A percentile compares a stretch with the other conserved stretches of the same genome.
Evolutionary conservation across 2,797 vertebrate species (phyloP).

Genomic region (Tamandua tetradactyla): DNA sequence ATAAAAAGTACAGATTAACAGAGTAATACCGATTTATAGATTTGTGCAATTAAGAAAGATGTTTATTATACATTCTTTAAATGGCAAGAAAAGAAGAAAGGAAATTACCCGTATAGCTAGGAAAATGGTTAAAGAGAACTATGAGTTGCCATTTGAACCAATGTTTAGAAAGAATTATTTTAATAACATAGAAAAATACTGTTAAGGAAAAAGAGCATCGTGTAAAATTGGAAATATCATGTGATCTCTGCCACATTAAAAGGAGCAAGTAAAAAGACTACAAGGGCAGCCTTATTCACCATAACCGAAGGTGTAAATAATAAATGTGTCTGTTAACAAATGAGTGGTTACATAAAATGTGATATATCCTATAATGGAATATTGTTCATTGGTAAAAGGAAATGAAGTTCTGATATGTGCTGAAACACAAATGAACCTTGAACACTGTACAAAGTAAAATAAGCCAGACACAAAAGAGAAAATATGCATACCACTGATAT

Average conservation of each 20-base stretch:
- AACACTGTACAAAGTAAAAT: no score
- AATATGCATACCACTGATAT: no score
- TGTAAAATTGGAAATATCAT: background rate
- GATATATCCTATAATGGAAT: no score
- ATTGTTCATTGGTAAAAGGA: no score
- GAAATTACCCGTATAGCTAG: background rate
- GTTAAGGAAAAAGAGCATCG: background rate
- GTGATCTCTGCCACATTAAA: background rate
- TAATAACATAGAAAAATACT: background rate
- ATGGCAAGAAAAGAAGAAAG: conserved; percentile 1
- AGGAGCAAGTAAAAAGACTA: conserved; percentile 7
- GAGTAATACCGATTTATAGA: background rate
- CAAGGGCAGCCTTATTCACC: background rate
- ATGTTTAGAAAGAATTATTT: background rate
- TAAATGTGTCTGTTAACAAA: no score
- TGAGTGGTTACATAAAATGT: no score
- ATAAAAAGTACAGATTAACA: background rate
- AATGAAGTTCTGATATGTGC: no score
- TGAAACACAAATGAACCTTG: no score
- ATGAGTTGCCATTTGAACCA: background rate
- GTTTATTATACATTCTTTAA: background rate
- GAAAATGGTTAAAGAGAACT: background rate
- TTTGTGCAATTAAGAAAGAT: background rate
- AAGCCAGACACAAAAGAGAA: no score
- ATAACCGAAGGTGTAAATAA: no score